These are phyloP conservation scores for Prosapia bicincta DNA, from an alignment of 2,888 invertebrate genomes.

Conservation along the genomic window DNA sequence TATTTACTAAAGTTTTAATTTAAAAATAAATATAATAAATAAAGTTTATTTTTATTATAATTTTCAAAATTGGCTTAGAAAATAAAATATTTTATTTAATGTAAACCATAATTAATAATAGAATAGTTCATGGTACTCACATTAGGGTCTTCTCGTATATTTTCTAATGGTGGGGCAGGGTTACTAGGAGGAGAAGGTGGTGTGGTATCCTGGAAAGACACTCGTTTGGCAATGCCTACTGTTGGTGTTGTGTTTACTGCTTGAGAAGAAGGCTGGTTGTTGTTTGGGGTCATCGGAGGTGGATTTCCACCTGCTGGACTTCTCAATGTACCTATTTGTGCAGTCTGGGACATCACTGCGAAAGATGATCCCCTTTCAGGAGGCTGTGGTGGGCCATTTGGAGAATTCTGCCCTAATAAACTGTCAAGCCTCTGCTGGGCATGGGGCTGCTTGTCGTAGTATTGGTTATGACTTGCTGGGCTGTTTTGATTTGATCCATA, in stretches of 20 bases:
- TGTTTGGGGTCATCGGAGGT: constrained; percentile 15
- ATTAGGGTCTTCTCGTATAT: constrained; percentile 75
- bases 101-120: no score
- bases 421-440: constrained; percentile 41
- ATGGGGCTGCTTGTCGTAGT: neutral
- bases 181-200: constrained; percentile 47
- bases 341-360: constrained; percentile 61
- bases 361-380: constrained; percentile 89
- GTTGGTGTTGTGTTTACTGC: constrained; percentile 34
- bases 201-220: constrained; percentile 67
- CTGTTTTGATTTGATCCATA: constrained; percentile 35
- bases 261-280: constrained; percentile 28
- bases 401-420: constrained; percentile 31
- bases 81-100: no score
- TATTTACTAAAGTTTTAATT: no score
- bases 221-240: constrained; percentile 57
- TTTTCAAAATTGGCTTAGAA: no score
- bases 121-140: constrained; percentile 66
- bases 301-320: neutral
- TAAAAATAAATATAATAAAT: no score
- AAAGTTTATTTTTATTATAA: no score
- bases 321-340: constrained; percentile 15
- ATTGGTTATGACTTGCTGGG: constrained; percentile 30
- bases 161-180: constrained; percentile 48
- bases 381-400: constrained; percentile 62